Base-by-base conservation (phyloP, 2,797 vertebrate genomes). In the Betta splendens region DNA sequence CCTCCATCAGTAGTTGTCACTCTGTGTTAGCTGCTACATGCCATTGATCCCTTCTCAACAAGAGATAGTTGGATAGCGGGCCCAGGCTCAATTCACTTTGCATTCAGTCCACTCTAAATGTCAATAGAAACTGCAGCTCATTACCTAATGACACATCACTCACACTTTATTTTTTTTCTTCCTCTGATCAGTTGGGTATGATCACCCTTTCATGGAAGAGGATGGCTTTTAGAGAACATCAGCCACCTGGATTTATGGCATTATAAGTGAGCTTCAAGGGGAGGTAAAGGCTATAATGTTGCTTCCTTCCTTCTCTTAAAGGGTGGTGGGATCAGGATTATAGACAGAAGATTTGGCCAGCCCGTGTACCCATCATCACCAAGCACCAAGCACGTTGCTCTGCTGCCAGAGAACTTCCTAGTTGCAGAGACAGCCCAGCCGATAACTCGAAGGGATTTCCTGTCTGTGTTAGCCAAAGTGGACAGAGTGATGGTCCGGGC, bases 361-460 rank as follows among this genome's bases (percentile, higher is more conserved):
- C 89, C 79, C 0, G 75, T 90, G 32, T 90, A 89, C 63, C 87
- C 86, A 0, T 64, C 77, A 22, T 81, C 84, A 0, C 65, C 75
- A 0, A 81, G 77, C 51, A 83, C 81, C 73, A 81, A 72, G 43
- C 64, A 15, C 37, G 47, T 88, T 0, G 15, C 36, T 36, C 86
- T 90, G 15, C 79, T 87, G 32, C 87, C 89, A 9, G 81, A 88
- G 43, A 79, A 83, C 69, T 90, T 90, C 66, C 36, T 76, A 77
- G 2, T 79, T 32, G 61, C 70, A 8, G 81, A 60, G 10, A 84
- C 66, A 0, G 17, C 5, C 0, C 81, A 67, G 50, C 70, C 60
- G 2, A 75, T 90, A 5, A 71, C 54, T 31, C 79, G 86, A 2
- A 78, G 84, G 54, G 89, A 89, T 32, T 87, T 90, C 64, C n/a